Percentiles rank a stretch among this genome's conserved stretches.
Evolutionary conservation across 2,113 vertebrate genomes (phyloP).

Genomic region (Anguilla rostrata): DNA sequence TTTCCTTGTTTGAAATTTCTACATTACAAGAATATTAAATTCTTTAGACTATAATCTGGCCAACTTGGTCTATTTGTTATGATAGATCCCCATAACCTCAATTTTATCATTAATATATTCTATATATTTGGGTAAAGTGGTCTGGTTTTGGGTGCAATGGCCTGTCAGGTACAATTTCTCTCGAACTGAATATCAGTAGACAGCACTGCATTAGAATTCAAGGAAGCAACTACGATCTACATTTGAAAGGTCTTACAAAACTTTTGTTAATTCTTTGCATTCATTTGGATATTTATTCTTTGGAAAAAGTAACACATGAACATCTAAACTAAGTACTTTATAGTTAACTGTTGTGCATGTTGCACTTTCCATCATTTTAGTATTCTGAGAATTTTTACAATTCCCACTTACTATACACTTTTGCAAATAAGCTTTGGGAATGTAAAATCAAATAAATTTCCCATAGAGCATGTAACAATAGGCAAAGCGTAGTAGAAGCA

Average conservation of each 20-base stretch:
- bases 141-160: too few species aligned
- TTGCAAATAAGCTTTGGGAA: background rate
- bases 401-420: background rate
- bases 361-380: background rate
- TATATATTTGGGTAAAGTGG: too few species aligned
- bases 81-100: too few species aligned
- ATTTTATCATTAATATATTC: too few species aligned
- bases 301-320: background rate
- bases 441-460: background rate
- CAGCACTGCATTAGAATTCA: background rate
- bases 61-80: too few species aligned
- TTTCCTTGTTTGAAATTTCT: too few species aligned
- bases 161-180: background rate
- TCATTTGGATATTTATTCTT: slow-evolving; percentile 5
- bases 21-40: too few species aligned
- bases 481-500: background rate
- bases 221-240: background rate
- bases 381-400: too few species aligned
- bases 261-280: slow-evolving; percentile 14
- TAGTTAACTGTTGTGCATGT: background rate
- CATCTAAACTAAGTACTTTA: background rate
- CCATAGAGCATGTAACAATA: background rate
- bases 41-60: too few species aligned
- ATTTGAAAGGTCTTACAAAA: background rate
- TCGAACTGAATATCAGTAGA: background rate